Conservation (phyloP, 2,888 invertebrate genomes). For the Plusia festucae region DNA sequence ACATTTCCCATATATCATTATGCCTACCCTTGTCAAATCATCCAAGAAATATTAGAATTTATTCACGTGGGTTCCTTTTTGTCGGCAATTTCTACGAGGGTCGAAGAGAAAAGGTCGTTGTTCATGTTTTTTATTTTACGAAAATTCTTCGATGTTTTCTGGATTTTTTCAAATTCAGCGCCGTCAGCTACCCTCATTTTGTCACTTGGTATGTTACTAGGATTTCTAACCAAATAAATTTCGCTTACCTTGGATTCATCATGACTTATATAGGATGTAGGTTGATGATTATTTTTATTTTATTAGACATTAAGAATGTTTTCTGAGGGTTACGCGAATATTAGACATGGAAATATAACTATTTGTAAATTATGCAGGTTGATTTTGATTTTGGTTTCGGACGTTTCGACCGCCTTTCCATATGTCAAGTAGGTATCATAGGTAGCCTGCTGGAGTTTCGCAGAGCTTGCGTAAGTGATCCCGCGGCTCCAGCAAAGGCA, state of each 20-base stretch:
- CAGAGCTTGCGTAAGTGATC: too few species aligned
- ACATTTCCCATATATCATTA: conserved; percentile 27
- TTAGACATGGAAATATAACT: too few species aligned
- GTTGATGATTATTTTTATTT: too few species aligned
- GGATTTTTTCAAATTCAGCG: neutral
- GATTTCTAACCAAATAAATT: neutral
- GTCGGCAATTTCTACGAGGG: conserved; percentile 6
- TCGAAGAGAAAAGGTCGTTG: neutral
- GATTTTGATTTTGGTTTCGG: too few species aligned
- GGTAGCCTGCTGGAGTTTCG: too few species aligned
- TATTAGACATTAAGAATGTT: too few species aligned
- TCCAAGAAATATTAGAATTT: conserved; percentile 35
- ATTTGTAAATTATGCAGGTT: too few species aligned
- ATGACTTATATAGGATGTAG: neutral
- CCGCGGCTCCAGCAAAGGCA: too few species aligned
- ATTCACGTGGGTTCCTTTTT: conserved; percentile 27
- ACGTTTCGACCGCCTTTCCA: too few species aligned
- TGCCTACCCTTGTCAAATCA: conserved; percentile 47
- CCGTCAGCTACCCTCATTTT: neutral
- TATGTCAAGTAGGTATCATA: too few species aligned
- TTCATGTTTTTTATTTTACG: conserved; percentile 15
- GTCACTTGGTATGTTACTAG: neutral
- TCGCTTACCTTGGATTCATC: neutral
- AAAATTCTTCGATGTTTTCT: neutral
- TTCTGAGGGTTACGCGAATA: too few species aligned